Conservation (phyloP, 2,888 invertebrate species). For the Meteorus cinctellus region DNA sequence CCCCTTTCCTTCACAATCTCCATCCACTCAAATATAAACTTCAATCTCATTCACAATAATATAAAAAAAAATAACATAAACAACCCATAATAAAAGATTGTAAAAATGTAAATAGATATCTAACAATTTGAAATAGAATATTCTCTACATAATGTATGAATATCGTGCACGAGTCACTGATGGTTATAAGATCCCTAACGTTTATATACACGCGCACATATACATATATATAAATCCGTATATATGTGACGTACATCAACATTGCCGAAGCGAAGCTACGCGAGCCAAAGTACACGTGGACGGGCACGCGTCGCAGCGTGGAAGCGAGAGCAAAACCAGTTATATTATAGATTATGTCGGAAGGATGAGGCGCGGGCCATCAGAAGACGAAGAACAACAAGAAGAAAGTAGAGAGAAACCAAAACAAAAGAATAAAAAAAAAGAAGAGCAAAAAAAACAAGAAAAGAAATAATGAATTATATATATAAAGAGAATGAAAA, state of each 20-base stretch:
- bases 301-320: slow-evolving; percentile 64
- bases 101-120: slow-evolving; percentile 3
- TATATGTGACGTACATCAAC: neutral
- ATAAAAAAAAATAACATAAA: neutral
- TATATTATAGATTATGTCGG: slow-evolving; percentile 35
- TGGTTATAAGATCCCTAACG: neutral
- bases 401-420: neutral
- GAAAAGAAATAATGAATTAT: neutral
- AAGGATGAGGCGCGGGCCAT: slow-evolving; percentile 10
- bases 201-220: neutral
- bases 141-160: neutral
- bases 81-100: neutral
- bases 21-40: no score
- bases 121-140: neutral
- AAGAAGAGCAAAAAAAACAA: neutral
- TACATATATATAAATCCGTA: neutral
- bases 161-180: slow-evolving; percentile 1
- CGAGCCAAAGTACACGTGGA: slow-evolving; percentile 61
- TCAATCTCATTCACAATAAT: neutral
- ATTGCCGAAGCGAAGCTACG: neutral
- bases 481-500: neutral
- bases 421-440: neutral
- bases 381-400: neutral
- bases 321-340: slow-evolving; percentile 54
- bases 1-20: no score